phyloP scores from a whole-genome alignment of 2,797 vertebrate species.

The Halcyon smyrnensis region DNA sequence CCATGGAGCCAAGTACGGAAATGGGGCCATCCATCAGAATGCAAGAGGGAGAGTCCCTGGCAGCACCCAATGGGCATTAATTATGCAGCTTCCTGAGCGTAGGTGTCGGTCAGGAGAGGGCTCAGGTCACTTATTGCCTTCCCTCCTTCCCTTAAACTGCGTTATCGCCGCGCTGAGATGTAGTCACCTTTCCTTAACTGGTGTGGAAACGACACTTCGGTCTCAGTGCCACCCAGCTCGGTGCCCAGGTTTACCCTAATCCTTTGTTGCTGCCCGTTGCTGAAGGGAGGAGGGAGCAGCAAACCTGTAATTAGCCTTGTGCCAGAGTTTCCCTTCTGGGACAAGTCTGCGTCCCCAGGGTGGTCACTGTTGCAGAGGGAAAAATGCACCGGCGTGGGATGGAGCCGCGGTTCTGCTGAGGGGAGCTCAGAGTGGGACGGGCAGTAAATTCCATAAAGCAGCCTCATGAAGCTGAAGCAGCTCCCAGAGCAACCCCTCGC shows the following conservation, averaged over 20 bases:
- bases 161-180: neutral
- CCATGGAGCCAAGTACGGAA: neutral
- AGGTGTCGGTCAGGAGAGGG: neutral
- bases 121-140: neutral
- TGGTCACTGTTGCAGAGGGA: neutral
- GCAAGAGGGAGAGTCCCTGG: neutral
- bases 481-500: neutral
- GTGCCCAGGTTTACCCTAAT: neutral
- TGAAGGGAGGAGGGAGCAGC: neutral
- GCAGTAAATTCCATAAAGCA: neutral
- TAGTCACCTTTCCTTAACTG: conserved; percentile 7
- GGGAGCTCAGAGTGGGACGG: neutral
- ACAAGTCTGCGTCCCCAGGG: neutral
- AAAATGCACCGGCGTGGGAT: neutral
- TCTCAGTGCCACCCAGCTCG: neutral
- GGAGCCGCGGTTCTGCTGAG: neutral
- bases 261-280: neutral
- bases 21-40: neutral
- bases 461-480: neutral
- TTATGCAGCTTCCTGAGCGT: neutral
- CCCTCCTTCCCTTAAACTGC: neutral
- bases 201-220: neutral
- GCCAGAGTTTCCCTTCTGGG: neutral
- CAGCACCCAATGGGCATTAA: neutral
- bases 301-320: neutral